These are phyloP conservation scores for Lonchura striata DNA, from an alignment of 2,113 vertebrate species.

Conservation along the genomic window DNA sequence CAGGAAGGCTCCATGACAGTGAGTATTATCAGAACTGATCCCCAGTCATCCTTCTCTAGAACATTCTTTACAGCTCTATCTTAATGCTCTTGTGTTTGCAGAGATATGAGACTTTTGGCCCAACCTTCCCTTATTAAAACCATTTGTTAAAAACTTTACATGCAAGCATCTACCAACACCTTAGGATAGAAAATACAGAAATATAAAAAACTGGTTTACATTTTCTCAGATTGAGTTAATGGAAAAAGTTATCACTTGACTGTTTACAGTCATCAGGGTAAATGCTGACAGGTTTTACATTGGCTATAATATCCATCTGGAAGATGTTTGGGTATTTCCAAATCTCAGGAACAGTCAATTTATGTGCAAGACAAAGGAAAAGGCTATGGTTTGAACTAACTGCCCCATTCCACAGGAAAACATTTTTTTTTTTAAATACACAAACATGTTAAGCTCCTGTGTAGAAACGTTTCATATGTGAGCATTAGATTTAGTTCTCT, in stretches of 20 bases:
- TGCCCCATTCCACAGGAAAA: not conserved
- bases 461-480: not conserved
- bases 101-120: not conserved
- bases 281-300: constrained; percentile 11
- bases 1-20: not conserved
- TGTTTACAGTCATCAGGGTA: not conserved
- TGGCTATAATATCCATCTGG: not conserved
- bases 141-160: not conserved
- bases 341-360: not conserved
- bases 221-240: not conserved
- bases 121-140: not conserved
- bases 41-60: not conserved
- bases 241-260: not conserved
- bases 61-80: not conserved
- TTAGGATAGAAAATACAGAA: not conserved
- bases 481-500: not conserved
- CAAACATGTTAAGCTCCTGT: not conserved
- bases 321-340: not conserved
- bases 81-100: not conserved
- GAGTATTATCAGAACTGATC: not conserved
- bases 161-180: not conserved
- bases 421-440: not conserved
- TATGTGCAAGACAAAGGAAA: not conserved
- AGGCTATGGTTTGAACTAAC: not conserved
- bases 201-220: not conserved